Percentiles rank a stretch among this genome's conserved stretches.
phyloP scores from a whole-genome alignment of 2,797 vertebrate species.

The Arremon aurantiirostris region DNA sequence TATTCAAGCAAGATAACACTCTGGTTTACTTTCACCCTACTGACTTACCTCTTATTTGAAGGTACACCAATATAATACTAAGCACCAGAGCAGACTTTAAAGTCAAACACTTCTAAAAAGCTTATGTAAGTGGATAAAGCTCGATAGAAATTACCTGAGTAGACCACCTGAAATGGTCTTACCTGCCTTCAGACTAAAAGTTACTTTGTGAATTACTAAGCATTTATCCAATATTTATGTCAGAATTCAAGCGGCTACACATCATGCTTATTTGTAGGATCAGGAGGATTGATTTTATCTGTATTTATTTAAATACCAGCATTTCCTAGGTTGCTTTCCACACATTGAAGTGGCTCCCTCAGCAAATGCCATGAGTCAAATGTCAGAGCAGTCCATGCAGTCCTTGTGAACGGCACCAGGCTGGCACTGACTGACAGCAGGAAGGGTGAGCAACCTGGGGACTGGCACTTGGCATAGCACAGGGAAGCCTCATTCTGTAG shows the following conservation, averaged over 20 bases:
- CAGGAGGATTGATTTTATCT: neutral
- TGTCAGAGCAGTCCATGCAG: neutral
- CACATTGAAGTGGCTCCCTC: neutral
- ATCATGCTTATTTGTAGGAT: neutral
- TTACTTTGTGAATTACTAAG: neutral
- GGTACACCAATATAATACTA: neutral
- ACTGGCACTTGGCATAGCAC: neutral
- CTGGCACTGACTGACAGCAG: neutral
- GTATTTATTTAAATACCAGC: neutral
- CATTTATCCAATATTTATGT: neutral
- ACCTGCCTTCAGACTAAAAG: neutral
- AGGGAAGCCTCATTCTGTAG: neutral
- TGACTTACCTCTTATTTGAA: neutral
- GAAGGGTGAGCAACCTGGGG: neutral
- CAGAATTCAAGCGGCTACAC: neutral
- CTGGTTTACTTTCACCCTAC: neutral
- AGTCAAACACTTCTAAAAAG: neutral
- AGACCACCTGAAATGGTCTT: neutral
- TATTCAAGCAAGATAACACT: neutral
- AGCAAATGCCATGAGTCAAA: neutral
- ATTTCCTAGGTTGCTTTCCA: neutral
- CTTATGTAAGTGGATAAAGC: neutral
- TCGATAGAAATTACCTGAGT: neutral
- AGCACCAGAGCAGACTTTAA: neutral
- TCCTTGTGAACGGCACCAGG: neutral